Evolutionary conservation across 2,113 vertebrate genomes (phyloP), one percentile per base, ranked within the genome.

Genomic region (Craseonycteris thonglongyai): DNA sequence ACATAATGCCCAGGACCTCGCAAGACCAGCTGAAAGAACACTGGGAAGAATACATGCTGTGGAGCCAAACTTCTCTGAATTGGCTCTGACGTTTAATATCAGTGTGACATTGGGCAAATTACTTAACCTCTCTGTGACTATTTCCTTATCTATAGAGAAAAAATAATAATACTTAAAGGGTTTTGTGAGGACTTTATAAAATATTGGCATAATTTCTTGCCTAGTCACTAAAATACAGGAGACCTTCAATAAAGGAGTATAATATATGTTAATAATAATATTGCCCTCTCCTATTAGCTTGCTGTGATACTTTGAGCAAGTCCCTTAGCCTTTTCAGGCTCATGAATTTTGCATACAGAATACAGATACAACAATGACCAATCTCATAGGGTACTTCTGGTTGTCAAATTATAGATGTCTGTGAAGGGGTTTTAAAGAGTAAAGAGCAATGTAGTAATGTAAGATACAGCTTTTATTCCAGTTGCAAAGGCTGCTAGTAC

Each of bases 161-260:
- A 86, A 61, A 35, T 45, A 66, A 49, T 68, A 35, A 35, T 88
- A 38, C 14, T 94, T 71, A 58, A 88, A 84, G 5, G 7, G 12
- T 66, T 95, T 91, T 90, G 15, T 89, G 51, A 94, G 14, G 22
- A 87, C 42, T 86, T 88, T 65, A 47, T 75, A 56, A 59, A 94
- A 86, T 75, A 75, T 12, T 80, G 38, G 9, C 18, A 35, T 54
- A 81, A 40, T 21, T 51, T 93, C n/a, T 83, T 40, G 2, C 12
- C 30, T 81, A 24, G 28, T 54, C 13, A 11, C 21, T 93, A 13
- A 22, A 54, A 59, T 33, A 26, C 30, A 51, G 61, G 6, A 68
- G 30, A 58, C 30, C 90, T 68, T 72, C 38, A 59, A 9, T 68
- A 88, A 76, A 33, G 30, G 18, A 76, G 59, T 81, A 42, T 66